phyloP scores from a whole-genome alignment of 2,888 invertebrate genomes.

The Luperina nickerlii region DNA sequence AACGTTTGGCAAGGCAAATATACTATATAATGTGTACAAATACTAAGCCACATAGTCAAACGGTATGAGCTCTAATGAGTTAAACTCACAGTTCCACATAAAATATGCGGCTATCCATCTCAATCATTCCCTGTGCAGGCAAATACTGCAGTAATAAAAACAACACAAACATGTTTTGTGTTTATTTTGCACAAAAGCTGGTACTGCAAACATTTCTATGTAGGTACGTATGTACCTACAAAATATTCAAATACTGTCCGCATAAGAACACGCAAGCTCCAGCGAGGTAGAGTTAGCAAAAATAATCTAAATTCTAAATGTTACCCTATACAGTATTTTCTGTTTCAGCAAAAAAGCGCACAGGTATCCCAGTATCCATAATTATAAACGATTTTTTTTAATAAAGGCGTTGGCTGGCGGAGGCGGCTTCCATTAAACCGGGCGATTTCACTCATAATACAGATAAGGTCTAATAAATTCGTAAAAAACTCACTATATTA shows the following conservation, averaged over 20 bases:
- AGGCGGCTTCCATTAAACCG: conserved; percentile 30
- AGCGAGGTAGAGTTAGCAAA: conserved; percentile 22
- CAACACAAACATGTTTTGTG: neutral
- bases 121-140: neutral
- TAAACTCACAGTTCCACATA: conserved; percentile 11
- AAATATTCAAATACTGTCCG: conserved; percentile 37
- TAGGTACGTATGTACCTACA: neutral
- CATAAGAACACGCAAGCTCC: conserved; percentile 16
- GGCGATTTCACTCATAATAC: conserved; percentile 53
- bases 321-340: conserved; percentile 26
- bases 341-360: conserved; percentile 28
- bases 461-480: conserved; percentile 59
- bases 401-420: conserved; percentile 47
- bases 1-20: conserved; percentile 36
- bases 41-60: neutral
- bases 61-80: conserved; percentile 6
- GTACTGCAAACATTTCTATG: conserved; percentile 3
- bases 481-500: conserved; percentile 39
- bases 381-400: conserved; percentile 44
- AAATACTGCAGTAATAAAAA: conserved; percentile 25
- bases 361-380: conserved; percentile 44
- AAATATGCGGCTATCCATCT: conserved; percentile 7
- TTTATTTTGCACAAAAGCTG: conserved; percentile 6
- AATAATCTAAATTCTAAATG: conserved; percentile 45
- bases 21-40: neutral